Base-by-base conservation (phyloP, 1,140 invertebrate genomes). In the Achroia grisella region DNA sequence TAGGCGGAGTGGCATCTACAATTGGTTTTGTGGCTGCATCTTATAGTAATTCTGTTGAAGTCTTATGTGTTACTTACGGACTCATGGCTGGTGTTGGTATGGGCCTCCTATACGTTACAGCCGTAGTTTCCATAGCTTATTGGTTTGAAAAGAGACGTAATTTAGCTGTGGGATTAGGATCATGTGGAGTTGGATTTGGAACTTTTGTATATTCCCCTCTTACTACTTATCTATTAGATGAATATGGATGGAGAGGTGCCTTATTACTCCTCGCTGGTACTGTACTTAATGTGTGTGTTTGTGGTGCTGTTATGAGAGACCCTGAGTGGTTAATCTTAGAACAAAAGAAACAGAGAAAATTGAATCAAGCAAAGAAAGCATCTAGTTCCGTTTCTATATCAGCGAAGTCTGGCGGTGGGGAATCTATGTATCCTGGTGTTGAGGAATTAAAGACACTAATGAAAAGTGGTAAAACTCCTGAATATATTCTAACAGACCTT, bases 61-160 rank as follows among this genome's bases (percentile, higher is more conserved):
- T 92, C 59, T 87, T 97, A 51, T 95, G 93, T 75, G 62, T 97
- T 30, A 96, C 94, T 0, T 97, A 97, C 75, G 95, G 95, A 10
- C 87, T 96, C 0, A 89, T 97, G 43, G 92, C 95, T 17, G 95
- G 95, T 1, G 86, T 96, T 14, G 96, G 95, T 4, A 88, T 97
- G 61, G 94, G 95, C 4, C 79, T 97, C 27, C 91, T 94, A 41
- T 96, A 95, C 69, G 95, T 98, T 0, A 95, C 96, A 4, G 94
- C 94, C 1, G 94, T 96, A 1, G 97, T 98, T 1, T 93, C 91
- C 29, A 97, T 99, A 39, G 96, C 97, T 2, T 98, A 95, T 71
- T 99, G 98, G 90, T 99, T 99, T 74, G 97, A 99, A 57, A 94
- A 95, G 62, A 93, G 93, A 60, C 88, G 97, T 5, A 96, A 94